Base-by-base conservation (phyloP, 2,797 vertebrate genomes). In the Periophthalmus magnuspinnatus region DNA sequence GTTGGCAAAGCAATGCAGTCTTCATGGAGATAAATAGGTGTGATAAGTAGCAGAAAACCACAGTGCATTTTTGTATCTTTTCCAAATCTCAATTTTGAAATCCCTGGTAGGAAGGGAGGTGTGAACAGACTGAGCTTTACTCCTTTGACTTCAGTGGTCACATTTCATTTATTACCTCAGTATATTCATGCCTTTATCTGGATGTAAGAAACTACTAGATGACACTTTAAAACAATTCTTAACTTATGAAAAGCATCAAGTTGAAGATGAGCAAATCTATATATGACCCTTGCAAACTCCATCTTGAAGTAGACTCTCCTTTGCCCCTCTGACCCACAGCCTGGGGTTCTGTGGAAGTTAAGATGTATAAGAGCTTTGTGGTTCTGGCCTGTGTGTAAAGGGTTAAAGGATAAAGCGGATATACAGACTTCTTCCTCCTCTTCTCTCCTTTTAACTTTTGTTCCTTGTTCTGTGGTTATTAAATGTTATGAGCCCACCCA, bases 381-480 rank as follows among this genome's bases (percentile, higher is more conserved):
- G 69, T 67, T 74, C 62, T 68, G 65, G n/a, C 61, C 22, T 75
- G 72, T 76, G 24, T 64, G 38, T n/a, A n/a, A n/a, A n/a, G n/a
- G n/a, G n/a, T n/a, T 74, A 78, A 76, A 68, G 60, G 59, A 74
- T 71, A 82, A 66, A 75, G 65, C 74, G 73, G 74, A 69, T 84
- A 86, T 84, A 82, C 86, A 81, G 76, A 70, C 76, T 67, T 75
- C 66, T 91, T 89, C 88, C 92, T 91, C 24, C 87, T 88, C 41
- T 13, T 84, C 88, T 85, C 90, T 86, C 92, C 93, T 96, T 45
- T 14, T 5, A 16, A 14, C 41, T 45, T 45, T n/a, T 45, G 3
- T 45, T 45, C 95, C 94, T 95, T 95, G 94, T 94, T 93, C 94
- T 95, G 95, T 95, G 95, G 93, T 91, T 93, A 93, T 94, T 94